Evolutionary conservation across 2,797 vertebrate genomes (phyloP).

Genomic region (Falco berigora): DNA sequence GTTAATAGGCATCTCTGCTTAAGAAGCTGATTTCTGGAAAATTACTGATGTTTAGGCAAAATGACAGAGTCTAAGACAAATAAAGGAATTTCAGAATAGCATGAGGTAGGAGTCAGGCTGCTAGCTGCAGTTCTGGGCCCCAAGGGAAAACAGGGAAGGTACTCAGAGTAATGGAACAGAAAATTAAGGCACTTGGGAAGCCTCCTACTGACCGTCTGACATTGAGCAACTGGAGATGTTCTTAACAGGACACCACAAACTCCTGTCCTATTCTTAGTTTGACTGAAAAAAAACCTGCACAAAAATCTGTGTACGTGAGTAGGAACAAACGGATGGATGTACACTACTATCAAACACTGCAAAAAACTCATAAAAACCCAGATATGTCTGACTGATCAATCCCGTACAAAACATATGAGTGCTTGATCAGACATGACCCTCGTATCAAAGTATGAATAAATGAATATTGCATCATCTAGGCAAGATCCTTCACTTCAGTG

Average conservation of each 20-base stretch:
- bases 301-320: not conserved
- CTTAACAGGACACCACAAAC: not conserved
- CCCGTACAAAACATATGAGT: not conserved
- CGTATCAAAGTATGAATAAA: not conserved
- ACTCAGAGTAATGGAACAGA: not conserved
- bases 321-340: not conserved
- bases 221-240: not conserved
- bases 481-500: not conserved
- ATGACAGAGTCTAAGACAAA: not conserved
- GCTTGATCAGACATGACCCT: not conserved
- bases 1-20: not conserved
- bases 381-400: not conserved
- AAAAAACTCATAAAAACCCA: not conserved
- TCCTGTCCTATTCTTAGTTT: not conserved
- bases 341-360: not conserved
- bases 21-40: slow-evolving; percentile 28
- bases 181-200: not conserved
- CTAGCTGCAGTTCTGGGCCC: not conserved
- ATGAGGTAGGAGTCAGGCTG: not conserved
- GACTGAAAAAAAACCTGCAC: not conserved
- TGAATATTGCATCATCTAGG: not conserved
- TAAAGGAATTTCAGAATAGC: not conserved
- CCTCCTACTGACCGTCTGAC: not conserved
- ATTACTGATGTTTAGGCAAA: not conserved
- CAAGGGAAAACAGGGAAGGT: not conserved